Evolutionary conservation across 2,888 invertebrate genomes (phyloP), one percentile per base, ranked within the genome.

Genomic region (Ecliptopera silaceata): DNA sequence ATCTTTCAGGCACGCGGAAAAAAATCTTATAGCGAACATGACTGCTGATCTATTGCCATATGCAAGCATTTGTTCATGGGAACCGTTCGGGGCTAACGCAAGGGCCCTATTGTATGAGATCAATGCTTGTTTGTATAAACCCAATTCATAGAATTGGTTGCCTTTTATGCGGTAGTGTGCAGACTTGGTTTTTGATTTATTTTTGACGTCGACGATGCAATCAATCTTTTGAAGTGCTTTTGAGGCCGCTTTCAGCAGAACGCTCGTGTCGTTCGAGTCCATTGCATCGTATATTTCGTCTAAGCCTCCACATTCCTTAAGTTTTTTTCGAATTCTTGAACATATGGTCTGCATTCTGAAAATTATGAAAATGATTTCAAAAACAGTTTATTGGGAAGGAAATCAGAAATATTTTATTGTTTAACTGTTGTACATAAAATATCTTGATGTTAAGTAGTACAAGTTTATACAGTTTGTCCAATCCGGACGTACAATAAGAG

Each of bases 11-110:
- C 58, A 61, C n/a, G 26, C 46, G 39, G 38, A 4, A 22, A 31
- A 48, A 8, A 47, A 17, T 45, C 41, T 48, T 11, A 56, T 51
- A 1, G n/a, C 3, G 3, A 56, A 43, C 13, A 51, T 8, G 10
- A 54, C 50, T 10, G 53, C 59, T 0, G 62, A 44, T 10, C 50
- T 47, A n/a, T 56, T 56, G 10, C 36, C 10, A 13, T 56, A 59
- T 0, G 62, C 59, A 1, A 56, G 11, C 13, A 22, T n/a, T 4
- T 54, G 15, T 51, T 56, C 53, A 0, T 32, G 0, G 1, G 61
- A 42, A 6, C 36, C 11, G 0, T 39, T 41, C 0, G 53, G 51
- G 0, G 56, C 62, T 1, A 3, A 34, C 2, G 61, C 55, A 1
- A 62, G 13, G 2, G 62, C 58, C 10, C 22, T 50, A 11, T 53